phyloP scores from a whole-genome alignment of 1,140 invertebrate genomes.

The Drosophila bocki region DNA sequence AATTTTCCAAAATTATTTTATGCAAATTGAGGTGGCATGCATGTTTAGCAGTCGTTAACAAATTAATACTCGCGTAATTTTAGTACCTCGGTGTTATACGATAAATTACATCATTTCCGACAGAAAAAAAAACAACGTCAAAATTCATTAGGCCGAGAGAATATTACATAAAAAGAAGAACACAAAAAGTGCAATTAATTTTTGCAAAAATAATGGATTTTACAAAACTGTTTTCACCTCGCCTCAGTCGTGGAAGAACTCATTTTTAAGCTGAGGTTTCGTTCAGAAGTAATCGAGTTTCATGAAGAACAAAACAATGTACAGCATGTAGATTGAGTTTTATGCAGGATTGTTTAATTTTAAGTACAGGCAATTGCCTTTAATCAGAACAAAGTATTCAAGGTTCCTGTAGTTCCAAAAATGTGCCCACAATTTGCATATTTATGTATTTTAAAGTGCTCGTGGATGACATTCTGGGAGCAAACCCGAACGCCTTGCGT shows the following conservation, averaged over 20 bases:
- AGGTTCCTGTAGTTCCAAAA: neutral
- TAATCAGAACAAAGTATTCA: neutral
- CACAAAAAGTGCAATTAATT: constrained; percentile 34
- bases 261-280: neutral
- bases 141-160: constrained; percentile 29
- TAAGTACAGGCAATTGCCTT: neutral
- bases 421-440: neutral
- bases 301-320: neutral
- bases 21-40: constrained; percentile 37
- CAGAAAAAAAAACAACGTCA: constrained; percentile 11
- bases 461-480: neutral
- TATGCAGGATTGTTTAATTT: neutral
- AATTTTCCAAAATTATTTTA: constrained; percentile 20
- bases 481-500: constrained; percentile 24
- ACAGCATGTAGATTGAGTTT: neutral
- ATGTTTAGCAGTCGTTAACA: constrained; percentile 29
- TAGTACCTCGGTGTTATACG: constrained; percentile 11
- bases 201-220: constrained; percentile 23
- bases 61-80: constrained; percentile 21
- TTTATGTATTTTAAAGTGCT: constrained; percentile 3
- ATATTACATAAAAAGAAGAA: constrained; percentile 16
- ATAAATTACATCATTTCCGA: constrained; percentile 46
- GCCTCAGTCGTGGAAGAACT: constrained; percentile 1
- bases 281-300: too few species aligned
- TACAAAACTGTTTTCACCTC: constrained; percentile 29